Evolutionary conservation across 2,888 invertebrate genomes (phyloP).

Genomic region (Caenorhabditis zanzibari): DNA sequence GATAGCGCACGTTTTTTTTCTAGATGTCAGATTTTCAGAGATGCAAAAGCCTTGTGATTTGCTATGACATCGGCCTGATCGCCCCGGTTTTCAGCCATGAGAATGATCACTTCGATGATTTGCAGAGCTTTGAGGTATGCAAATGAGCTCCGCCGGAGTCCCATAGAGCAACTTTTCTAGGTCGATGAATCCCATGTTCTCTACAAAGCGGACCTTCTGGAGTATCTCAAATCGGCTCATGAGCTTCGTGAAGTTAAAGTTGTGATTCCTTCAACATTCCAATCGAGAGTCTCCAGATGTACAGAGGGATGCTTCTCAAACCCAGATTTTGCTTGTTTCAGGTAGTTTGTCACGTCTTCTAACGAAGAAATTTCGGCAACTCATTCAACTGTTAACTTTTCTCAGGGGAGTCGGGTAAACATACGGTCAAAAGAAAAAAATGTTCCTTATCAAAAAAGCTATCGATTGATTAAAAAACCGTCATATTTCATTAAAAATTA

Average conservation of each 20-base stretch:
- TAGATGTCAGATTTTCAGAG: constrained; percentile 51
- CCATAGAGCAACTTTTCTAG: constrained; percentile 25
- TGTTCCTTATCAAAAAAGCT: too few species aligned
- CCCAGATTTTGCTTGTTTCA: constrained; percentile 70
- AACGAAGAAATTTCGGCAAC: too few species aligned
- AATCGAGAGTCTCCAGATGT: constrained; percentile 62
- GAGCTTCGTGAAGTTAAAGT: constrained; percentile 64
- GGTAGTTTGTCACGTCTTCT: too few species aligned
- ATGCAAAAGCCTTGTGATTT: constrained; percentile 64
- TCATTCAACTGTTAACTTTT: too few species aligned
- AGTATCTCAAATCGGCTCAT: constrained; percentile 66
- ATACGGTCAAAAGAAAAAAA: too few species aligned
- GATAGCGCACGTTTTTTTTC: neutral
- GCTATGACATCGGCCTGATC: constrained; percentile 72
- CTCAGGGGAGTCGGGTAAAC: too few species aligned
- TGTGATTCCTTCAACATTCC: constrained; percentile 66
- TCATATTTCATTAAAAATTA: too few species aligned
- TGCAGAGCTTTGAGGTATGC: constrained; percentile 59
- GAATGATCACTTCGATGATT: constrained; percentile 65
- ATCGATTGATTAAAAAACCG: too few species aligned
- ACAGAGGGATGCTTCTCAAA: constrained; percentile 69
- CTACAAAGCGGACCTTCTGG: constrained; percentile 69
- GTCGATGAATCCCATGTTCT: constrained; percentile 72
- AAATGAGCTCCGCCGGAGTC: too few species aligned
- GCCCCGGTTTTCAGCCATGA: constrained; percentile 70